These are phyloP conservation scores for Pemphigus obesinymphae DNA, from an alignment of 1,140 invertebrate genomes.

Conservation along the genomic window DNA sequence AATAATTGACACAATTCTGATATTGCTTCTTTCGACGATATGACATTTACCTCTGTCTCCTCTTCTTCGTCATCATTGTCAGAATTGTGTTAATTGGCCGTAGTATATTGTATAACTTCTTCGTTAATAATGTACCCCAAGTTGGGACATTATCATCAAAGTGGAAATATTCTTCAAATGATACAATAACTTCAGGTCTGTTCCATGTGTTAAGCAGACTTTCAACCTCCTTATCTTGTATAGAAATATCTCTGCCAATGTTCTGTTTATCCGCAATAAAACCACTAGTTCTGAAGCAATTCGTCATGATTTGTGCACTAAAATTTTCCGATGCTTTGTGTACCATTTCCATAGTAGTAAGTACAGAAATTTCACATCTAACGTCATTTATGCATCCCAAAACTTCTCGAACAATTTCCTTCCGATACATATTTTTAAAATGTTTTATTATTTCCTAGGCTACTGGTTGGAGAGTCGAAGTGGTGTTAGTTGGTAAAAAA, in stretches of 20 bases:
- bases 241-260: background rate
- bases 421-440: slow-evolving; percentile 38
- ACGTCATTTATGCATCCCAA: background rate
- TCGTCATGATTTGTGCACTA: background rate
- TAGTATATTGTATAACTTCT: background rate
- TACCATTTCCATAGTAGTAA: background rate
- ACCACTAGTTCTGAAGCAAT: background rate
- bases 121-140: too few species aligned
- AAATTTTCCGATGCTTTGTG: too few species aligned
- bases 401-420: background rate
- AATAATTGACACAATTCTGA: too few species aligned
- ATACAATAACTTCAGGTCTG: background rate
- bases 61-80: background rate
- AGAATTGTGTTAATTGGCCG: too few species aligned
- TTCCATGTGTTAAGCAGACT: background rate
- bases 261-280: background rate
- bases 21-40: background rate
- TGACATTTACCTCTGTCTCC: background rate
- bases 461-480: slow-evolving; percentile 51
- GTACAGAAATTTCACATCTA: background rate
- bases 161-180: too few species aligned
- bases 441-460: slow-evolving; percentile 51
- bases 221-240: background rate
- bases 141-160: too few species aligned
- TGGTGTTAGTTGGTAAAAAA: too few species aligned